A percentile compares a stretch with the other conserved stretches of the same genome.
phyloP scores from a whole-genome alignment of 2,797 vertebrate species.

The Labeo calbasu region DNA sequence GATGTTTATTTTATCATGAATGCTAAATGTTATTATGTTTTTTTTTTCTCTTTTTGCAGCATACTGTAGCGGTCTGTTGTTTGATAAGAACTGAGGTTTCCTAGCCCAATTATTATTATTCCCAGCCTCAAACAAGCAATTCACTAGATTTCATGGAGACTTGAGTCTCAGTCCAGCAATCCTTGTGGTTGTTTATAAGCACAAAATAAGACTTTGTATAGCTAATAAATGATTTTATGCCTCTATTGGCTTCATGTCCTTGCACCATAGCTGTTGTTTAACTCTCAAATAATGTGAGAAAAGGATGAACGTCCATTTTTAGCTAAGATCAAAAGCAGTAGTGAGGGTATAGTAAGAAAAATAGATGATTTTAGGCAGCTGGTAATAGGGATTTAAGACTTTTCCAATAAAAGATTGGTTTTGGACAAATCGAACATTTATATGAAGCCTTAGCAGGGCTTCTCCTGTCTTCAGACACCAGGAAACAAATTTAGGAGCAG shows the following conservation, averaged over 20 bases:
- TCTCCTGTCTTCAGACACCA: conserved; percentile 36
- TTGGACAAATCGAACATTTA: conserved; percentile 39
- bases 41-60: background rate
- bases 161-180: conserved; percentile 46
- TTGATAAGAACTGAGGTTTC: conserved; percentile 23
- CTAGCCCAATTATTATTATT: background rate
- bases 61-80: background rate
- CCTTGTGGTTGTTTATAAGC: conserved; percentile 49
- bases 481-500: conserved; percentile 46
- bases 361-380: conserved; percentile 27
- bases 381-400: conserved; percentile 23
- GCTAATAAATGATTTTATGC: conserved; percentile 55
- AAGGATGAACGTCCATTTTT: conserved; percentile 20
- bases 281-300: conserved; percentile 26
- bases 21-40: too few species aligned
- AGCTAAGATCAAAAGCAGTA: conserved; percentile 27
- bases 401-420: conserved; percentile 41
- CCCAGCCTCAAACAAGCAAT: conserved; percentile 32
- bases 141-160: conserved; percentile 35
- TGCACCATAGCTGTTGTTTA: conserved; percentile 34
- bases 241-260: conserved; percentile 6
- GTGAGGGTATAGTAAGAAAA: conserved; percentile 30
- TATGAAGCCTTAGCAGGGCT: conserved; percentile 29
- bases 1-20: background rate
- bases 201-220: conserved; percentile 16